These are phyloP conservation scores for Aphelenchoides avenae DNA, from an alignment of 1,140 invertebrate genomes.

Conservation along the genomic window DNA sequence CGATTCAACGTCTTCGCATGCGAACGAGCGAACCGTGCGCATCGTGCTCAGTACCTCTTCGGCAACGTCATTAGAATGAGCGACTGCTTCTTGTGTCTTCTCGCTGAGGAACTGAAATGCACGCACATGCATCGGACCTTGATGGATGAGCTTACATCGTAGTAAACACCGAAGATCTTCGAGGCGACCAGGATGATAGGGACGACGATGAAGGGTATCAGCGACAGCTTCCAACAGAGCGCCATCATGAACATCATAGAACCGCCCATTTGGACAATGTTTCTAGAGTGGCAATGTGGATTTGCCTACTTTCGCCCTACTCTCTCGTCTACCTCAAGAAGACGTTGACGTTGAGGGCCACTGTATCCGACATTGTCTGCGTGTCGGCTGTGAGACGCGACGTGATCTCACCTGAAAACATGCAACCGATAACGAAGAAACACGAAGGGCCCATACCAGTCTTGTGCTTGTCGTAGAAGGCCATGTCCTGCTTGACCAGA, in stretches of 20 bases:
- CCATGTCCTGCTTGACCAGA: slow-evolving; percentile 35
- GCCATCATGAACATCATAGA: slow-evolving; percentile 38
- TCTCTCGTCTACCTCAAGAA: too few relatives aligned
- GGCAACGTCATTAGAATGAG: slow-evolving; percentile 61
- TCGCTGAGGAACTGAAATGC: slow-evolving; percentile 58
- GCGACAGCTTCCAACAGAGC: slow-evolving; percentile 57
- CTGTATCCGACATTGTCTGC: slow-evolving; percentile 57
- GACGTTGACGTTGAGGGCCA: slow-evolving; percentile 54
- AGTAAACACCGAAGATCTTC: slow-evolving; percentile 60
- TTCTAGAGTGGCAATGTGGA: slow-evolving; percentile 13
- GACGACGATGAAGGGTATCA: slow-evolving; percentile 59
- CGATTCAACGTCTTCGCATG: slow-evolving; percentile 57
- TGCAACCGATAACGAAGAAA: slow-evolving; percentile 10
- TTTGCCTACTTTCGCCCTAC: slow-evolving; percentile 11
- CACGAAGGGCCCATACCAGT: slow-evolving; percentile 13
- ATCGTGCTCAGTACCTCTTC: slow-evolving; percentile 60
- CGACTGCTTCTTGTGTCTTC: slow-evolving; percentile 60
- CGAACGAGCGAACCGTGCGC: slow-evolving; percentile 59
- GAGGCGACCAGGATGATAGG: slow-evolving; percentile 57
- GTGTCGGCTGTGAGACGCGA: slow-evolving; percentile 28
- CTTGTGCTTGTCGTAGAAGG: slow-evolving; percentile 25
- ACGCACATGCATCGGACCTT: not conserved
- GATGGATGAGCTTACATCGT: slow-evolving; percentile 46
- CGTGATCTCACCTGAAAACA: slow-evolving; percentile 45
- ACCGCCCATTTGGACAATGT: slow-evolving; percentile 28